Conservation (phyloP, 2,113 vertebrate genomes). For the Sylvilagus bachmani region DNA sequence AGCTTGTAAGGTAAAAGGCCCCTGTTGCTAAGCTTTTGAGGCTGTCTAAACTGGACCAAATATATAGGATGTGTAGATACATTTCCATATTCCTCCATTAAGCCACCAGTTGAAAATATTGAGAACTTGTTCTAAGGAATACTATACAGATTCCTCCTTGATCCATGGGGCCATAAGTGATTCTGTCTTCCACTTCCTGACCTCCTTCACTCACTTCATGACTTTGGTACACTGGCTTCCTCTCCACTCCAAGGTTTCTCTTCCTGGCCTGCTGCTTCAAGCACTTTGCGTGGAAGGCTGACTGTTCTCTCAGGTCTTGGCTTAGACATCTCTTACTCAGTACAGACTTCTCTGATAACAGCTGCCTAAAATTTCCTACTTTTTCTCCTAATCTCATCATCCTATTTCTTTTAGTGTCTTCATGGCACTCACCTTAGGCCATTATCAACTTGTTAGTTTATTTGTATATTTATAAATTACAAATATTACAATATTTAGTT, state of each 20-base stretch:
- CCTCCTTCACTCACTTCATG: not conserved
- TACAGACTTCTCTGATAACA: not conserved
- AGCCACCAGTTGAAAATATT: not conserved
- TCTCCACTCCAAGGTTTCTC: not conserved
- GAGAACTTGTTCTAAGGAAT: not conserved
- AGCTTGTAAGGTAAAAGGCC: not conserved
- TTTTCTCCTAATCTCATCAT: slow-evolving; percentile 14
- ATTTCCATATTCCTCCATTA: not conserved
- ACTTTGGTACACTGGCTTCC: not conserved
- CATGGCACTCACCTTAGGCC: not conserved
- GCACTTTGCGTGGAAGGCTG: not conserved
- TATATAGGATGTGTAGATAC: too few relatives aligned
- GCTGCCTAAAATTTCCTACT: slow-evolving; percentile 38
- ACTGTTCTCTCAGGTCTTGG: not conserved
- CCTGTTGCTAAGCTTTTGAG: not conserved
- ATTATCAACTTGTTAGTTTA: slow-evolving; percentile 21
- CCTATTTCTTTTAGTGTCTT: slow-evolving; percentile 33
- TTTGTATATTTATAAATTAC: not conserved
- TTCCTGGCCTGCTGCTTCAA: not conserved
- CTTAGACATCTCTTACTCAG: not conserved
- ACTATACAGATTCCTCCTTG: not conserved
- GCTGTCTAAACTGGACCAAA: not conserved
- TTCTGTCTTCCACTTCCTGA: not conserved
- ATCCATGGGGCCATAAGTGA: not conserved
- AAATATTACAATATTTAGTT: not conserved